Evolutionary conservation across 2,113 vertebrate species (phyloP), one percentile per base, ranked within the genome.

Genomic region (Monarcha castaneiventris): DNA sequence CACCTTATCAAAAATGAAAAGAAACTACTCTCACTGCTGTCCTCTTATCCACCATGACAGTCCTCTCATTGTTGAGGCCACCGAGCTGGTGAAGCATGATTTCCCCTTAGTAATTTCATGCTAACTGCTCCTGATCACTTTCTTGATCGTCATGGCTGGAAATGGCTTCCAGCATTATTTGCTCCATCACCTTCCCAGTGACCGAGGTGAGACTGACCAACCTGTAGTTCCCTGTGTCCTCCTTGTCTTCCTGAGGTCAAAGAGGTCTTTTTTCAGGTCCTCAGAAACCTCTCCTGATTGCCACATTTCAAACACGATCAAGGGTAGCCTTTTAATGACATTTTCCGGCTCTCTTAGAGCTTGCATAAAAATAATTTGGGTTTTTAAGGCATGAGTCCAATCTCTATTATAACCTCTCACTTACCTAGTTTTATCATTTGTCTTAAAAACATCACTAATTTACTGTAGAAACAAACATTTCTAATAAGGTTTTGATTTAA

Each of bases 81-180:
- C 25, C 10, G n/a, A 7, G 25, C 0, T 43, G 9, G 5, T 25
- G 30, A 86, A 71, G 19, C 0, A 0, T 30, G 14, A 54, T n/a
- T 76, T 86, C 3, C 14, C 2, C 14, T 54, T 37, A 23, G 19
- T 54, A 37, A 43, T 66, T 37, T 48, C 16, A 37, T 76, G 16
- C 6, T 76, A 43, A 7, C 19, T 71, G 6, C 27, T 76, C 32
- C 13, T 66, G 13, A 26, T 66, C 27, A 43, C 22, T 27, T 30
- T 61, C 16, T 71, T 52, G 7, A 43, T 27, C 26, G 76, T 54
- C 10, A 3, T 41, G 16, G 22, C 41, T 51, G 21, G 8, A 73
- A 75, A 25, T 41, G 3, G 18, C 46, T 81, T 63, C 44, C 27
- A 61, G 10, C 3, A 5, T n/a, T 49, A 18, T 33, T 61, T 90